phyloP scores from a whole-genome alignment of 2,888 invertebrate genomes.

The Imbricaverruca yamaguchii region DNA sequence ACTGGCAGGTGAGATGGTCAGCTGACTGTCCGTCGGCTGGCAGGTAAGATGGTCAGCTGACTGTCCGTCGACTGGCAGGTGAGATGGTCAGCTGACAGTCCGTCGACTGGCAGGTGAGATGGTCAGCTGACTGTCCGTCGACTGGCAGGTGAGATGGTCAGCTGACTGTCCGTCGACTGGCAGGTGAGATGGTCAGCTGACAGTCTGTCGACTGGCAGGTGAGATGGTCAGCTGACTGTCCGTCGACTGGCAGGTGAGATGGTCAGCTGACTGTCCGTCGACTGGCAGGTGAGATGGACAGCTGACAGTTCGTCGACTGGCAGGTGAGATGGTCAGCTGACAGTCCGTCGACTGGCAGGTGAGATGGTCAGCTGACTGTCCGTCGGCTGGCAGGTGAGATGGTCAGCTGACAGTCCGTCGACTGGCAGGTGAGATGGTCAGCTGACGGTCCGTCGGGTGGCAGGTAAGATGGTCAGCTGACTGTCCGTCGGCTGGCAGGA shows the following conservation, averaged over 20 bases:
- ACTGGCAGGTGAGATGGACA: no score
- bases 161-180: no score
- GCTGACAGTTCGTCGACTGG: neutral
- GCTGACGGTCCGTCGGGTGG: neutral
- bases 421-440: slow-evolving; percentile 9
- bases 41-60: neutral
- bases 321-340: neutral
- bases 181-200: no score
- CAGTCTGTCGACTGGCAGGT: slow-evolving; percentile 3
- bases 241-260: neutral
- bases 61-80: no score
- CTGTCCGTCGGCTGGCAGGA: no score
- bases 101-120: slow-evolving; percentile 13
- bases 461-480: neutral
- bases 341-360: neutral
- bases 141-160: neutral
- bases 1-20: slow-evolving; percentile 9
- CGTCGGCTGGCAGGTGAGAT: no score
- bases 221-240: neutral
- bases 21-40: neutral
- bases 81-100: no score
- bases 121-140: neutral
- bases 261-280: neutral
- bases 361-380: neutral
- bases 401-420: neutral